phyloP scores from a whole-genome alignment of 37 sponge, comb jelly and placozoan species.

The Agelas oroides region DNA sequence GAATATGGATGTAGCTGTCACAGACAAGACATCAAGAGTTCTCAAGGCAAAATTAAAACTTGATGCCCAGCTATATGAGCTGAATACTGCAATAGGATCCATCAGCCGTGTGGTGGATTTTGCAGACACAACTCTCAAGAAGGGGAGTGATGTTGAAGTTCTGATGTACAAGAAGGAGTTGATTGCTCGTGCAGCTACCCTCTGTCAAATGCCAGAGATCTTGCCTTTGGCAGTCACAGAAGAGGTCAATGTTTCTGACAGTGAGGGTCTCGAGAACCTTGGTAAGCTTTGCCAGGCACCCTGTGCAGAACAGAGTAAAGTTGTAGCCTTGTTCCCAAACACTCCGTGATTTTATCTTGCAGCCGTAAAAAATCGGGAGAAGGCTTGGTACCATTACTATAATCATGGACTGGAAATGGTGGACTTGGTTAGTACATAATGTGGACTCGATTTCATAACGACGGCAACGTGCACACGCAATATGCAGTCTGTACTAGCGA shows the following conservation, averaged over 20 bases:
- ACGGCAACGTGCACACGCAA: no score
- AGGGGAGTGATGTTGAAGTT: slow-evolving; percentile 41
- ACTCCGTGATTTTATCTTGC: no score
- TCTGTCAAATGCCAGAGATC: background rate
- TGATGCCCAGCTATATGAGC: slow-evolving; percentile 8
- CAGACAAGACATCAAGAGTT: background rate
- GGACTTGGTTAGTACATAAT: no score
- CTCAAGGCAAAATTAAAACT: background rate
- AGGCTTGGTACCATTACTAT: no score
- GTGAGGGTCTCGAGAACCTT: background rate
- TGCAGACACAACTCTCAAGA: slow-evolving; percentile 13
- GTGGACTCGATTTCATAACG: no score
- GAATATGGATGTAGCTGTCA: slow-evolving; percentile 8
- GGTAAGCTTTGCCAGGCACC: slow-evolving; percentile 37
- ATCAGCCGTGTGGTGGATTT: slow-evolving; percentile 25
- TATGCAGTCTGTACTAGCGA: no score
- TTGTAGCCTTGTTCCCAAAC: no score
- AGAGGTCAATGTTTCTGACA: background rate
- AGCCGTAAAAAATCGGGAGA: no score
- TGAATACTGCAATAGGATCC: background rate
- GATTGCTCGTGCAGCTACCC: slow-evolving; percentile 14
- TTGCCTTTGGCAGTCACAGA: slow-evolving; percentile 10
- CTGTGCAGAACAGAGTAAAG: slow-evolving; percentile 29
- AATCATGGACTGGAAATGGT: no score
- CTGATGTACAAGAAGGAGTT: slow-evolving; percentile 42